Evolutionary conservation across 30 jellyfish, hydroid and myxozoan genomes (phyloP).

Genomic region (Rhopilema esculentum): DNA sequence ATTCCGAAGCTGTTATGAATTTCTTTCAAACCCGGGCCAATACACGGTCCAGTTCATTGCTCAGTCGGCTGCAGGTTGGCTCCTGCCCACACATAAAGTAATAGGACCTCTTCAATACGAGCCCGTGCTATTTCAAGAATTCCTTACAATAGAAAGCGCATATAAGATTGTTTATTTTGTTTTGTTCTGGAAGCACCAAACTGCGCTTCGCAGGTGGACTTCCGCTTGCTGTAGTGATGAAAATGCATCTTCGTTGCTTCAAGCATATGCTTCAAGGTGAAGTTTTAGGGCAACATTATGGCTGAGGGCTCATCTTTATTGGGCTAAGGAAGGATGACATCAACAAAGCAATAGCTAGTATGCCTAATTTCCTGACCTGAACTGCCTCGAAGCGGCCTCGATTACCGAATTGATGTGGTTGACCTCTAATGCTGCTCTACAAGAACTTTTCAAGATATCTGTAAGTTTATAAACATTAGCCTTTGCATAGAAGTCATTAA

Average conservation of each 20-base stretch:
- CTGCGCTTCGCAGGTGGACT: constrained; percentile 46
- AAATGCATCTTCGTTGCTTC: neutral
- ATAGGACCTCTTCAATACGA: neutral
- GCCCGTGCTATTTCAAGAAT: constrained; percentile 31
- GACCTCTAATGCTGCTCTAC: neutral
- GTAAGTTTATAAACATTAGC: neutral
- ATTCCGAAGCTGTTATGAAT: too few species aligned
- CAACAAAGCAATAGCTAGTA: neutral
- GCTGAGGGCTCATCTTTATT: neutral
- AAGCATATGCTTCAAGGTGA: too few species aligned
- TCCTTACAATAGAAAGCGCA: constrained; percentile 12
- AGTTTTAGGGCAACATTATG: neutral
- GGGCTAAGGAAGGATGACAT: neutral
- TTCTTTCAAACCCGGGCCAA: too few species aligned
- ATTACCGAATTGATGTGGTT: neutral
- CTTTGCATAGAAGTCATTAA: neutral
- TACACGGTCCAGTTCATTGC: neutral
- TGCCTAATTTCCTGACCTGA: neutral
- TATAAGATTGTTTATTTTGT: constrained; percentile 21
- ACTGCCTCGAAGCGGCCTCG: neutral
- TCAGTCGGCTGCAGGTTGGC: constrained; percentile 9
- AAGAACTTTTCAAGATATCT: neutral
- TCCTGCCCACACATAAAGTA: neutral
- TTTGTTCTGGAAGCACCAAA: constrained; percentile 17
- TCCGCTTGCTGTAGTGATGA: neutral